Base-by-base conservation (phyloP, 2,113 vertebrate species). In the Oxygymnocypris stewartii region DNA sequence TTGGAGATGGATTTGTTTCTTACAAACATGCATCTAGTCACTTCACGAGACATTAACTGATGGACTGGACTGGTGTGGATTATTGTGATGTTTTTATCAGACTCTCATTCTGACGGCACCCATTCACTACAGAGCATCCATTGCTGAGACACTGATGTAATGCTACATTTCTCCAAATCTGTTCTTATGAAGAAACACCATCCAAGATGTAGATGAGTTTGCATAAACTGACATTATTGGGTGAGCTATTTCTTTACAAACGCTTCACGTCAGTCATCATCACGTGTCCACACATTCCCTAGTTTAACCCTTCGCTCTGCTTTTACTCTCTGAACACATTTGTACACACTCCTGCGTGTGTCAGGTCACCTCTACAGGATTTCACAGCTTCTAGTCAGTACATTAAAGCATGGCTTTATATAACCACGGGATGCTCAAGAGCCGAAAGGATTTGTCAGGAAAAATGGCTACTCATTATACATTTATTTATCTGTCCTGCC, bases 361-460 rank as follows among this genome's bases (percentile, higher is more conserved):
- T 18, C 25, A 4, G 75, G n/a, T 77, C 75, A 51, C n/a, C 44
- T 51, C 75, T 54, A 18, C 25, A 51, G 28, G 80, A 82, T 35
- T 82, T 82, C 44, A 18, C 37, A 11, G 18, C 44, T 71, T 83
- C 81, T 23, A 31, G 7, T 9, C 25, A 35, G 25, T 78, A 11
- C 25, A 16, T 77, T 28, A 51, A 77, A 51, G 75, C 7, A 47
- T 35, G 65, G 25, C 31, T 86, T 40, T 80, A 16, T 44, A 44
- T 73, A 51, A 71, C 44, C 49, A 10, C n/a, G n/a, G 40, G 44
- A 11, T 1, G 13, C 8, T 57, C 42, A 42, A 76, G 49, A 37
- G 65, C 35, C 23, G 35, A 31, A 42, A 37, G 74, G 14, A 73
- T 84, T 74, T 84, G 28, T 63, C 37, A 73, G 69, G 37, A 42